Evolutionary conservation across 2,113 vertebrate species (phyloP).

Genomic region (Bettongia penicillata): DNA sequence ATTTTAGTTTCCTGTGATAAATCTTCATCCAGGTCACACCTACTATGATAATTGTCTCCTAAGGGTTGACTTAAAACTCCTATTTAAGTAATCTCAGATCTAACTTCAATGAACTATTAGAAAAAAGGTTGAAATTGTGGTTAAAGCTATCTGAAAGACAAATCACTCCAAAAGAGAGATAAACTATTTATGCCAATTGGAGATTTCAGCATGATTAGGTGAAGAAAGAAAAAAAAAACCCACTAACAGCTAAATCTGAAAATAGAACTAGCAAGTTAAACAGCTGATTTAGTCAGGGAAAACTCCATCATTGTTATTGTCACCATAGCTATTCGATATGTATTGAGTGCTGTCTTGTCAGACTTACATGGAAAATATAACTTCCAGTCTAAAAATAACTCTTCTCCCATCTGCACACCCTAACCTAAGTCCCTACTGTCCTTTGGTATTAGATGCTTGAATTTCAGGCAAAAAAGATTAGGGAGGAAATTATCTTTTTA

Average conservation of each 20-base stretch:
- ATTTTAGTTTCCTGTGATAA: background rate
- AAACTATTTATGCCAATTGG: background rate
- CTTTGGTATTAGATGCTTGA: background rate
- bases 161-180: background rate
- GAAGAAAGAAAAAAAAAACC: background rate
- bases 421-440: background rate
- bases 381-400: background rate
- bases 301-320: background rate
- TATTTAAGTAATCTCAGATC: background rate
- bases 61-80: background rate
- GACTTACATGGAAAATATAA: background rate
- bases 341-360: background rate
- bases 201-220: background rate
- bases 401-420: background rate
- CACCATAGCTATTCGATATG: background rate
- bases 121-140: background rate
- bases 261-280: background rate
- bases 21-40: background rate
- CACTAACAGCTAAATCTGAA: background rate
- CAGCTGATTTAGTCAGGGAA: background rate
- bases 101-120: background rate
- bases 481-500: background rate
- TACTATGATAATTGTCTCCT: background rate
- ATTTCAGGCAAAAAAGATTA: background rate
- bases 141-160: background rate